A percentile compares a stretch with the other conserved stretches of the same genome.
Evolutionary conservation across 64 coral and sea anemone genomes (phyloP).

Genomic region (Montipora cactus): DNA sequence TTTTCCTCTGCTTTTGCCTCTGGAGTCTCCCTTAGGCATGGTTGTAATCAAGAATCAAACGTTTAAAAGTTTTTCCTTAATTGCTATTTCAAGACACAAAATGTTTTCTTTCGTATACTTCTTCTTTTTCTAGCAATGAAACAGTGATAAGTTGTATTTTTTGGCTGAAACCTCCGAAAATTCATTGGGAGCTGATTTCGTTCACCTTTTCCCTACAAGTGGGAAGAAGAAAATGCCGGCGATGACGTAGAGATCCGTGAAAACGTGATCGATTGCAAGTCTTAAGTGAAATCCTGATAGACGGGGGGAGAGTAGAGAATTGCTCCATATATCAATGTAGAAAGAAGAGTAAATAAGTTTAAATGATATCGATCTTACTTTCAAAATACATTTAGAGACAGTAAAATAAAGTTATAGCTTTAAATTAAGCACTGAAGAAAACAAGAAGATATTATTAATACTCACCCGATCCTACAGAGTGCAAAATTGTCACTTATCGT

Average conservation of each 20-base stretch:
- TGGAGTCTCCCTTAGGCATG: constrained; percentile 90
- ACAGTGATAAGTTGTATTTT: constrained; percentile 82
- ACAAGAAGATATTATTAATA: not conserved
- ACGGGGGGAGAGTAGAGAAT: not conserved
- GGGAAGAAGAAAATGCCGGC: constrained; percentile 89
- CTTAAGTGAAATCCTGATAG: not conserved
- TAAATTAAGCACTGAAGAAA: not conserved
- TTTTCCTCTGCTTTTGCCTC: constrained; percentile 81
- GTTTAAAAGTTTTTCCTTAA: constrained; percentile 22
- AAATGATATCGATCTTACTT: no score
- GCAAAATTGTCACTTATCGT: not conserved
- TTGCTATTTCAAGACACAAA: constrained; percentile 83
- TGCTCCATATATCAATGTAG: not conserved
- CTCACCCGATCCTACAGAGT: not conserved
- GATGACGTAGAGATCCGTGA: constrained; percentile 76
- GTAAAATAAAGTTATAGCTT: no score
- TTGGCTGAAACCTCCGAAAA: constrained; percentile 77
- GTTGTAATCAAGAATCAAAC: constrained; percentile 45
- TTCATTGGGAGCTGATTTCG: constrained; percentile 80
- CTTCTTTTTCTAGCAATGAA: constrained; percentile 86
- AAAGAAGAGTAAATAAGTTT: not conserved
- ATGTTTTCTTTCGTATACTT: constrained; percentile 98
- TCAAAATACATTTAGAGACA: no score
- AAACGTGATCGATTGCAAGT: constrained; percentile 52
- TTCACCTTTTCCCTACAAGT: constrained; percentile 87